A percentile compares a stretch with the other conserved stretches of the same genome.
Evolutionary conservation across 1,140 invertebrate species (phyloP).

Genomic region (Dufourea novaeangliae): DNA sequence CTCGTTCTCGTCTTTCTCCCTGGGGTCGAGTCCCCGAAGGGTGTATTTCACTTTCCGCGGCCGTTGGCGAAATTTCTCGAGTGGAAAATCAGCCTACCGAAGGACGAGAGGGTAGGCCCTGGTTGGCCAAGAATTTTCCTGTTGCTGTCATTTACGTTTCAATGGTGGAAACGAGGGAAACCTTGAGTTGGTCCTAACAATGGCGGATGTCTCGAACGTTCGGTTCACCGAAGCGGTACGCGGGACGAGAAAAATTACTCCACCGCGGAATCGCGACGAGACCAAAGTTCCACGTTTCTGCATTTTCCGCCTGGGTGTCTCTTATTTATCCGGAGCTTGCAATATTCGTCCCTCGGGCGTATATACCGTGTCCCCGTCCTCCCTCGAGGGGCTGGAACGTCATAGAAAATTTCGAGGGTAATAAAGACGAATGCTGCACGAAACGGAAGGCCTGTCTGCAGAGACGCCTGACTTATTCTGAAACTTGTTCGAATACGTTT

Average conservation of each 20-base stretch:
- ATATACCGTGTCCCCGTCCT: neutral
- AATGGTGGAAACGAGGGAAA: neutral
- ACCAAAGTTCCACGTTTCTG: neutral
- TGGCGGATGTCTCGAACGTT: neutral
- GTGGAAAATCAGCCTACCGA: conserved; percentile 23
- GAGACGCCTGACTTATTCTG: conserved; percentile 1
- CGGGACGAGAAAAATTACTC: conserved; percentile 9
- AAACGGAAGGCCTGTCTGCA: neutral
- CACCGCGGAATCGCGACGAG: neutral
- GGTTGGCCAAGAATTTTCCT: conserved; percentile 32
- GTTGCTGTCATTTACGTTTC: conserved; percentile 42
- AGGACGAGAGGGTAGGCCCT: neutral
- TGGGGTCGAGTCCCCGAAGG: neutral
- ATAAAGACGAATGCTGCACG: conserved; percentile 24
- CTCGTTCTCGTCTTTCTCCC: conserved; percentile 17
- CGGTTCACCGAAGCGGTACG: neutral
- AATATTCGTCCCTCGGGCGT: neutral
- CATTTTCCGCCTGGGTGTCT: neutral
- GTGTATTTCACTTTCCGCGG: conserved; percentile 61
- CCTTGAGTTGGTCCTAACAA: neutral
- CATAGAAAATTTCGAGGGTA: conserved; percentile 26
- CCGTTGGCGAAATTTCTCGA: conserved; percentile 28
- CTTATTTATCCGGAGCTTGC: conserved; percentile 1
- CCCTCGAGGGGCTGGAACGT: neutral
- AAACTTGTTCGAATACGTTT: no score